phyloP scores from a whole-genome alignment of 2,888 invertebrate genomes.

The Agrotis puta region DNA sequence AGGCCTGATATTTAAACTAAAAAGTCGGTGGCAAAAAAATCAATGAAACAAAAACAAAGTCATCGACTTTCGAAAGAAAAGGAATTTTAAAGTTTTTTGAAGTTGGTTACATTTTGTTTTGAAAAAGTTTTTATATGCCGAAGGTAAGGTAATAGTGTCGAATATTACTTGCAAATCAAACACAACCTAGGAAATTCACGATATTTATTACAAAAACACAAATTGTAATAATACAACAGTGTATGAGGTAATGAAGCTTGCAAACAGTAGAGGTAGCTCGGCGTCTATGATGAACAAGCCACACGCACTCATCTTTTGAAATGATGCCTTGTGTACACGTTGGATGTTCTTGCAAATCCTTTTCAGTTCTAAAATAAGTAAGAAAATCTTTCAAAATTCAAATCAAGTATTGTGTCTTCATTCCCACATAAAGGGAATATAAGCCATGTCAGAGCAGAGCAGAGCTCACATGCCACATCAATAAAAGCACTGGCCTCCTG shows the following conservation, averaged over 20 bases:
- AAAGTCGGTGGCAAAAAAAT: no score
- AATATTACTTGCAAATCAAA: neutral
- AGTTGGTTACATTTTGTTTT: no score
- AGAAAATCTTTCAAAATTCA: neutral
- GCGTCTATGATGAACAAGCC: constrained; percentile 8
- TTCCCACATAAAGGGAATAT: no score
- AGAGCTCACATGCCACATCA: no score
- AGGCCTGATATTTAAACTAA: no score
- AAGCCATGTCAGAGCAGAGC: no score
- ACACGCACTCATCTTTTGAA: neutral
- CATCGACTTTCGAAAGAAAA: no score
- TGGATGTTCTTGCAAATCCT: neutral
- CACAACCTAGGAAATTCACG: neutral
- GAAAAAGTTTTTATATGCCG: no score
- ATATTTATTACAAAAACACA: constrained; percentile 3
- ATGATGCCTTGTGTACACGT: neutral
- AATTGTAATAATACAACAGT: neutral
- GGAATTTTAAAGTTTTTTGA: no score
- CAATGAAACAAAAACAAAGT: no score
- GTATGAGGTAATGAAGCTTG: neutral
- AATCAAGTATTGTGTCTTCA: no score
- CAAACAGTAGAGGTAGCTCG: neutral
- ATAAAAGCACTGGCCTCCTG: no score
- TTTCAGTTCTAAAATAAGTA: neutral
- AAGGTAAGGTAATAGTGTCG: neutral